These are phyloP conservation scores for Petroica traversi DNA, from an alignment of 2,113 vertebrate genomes.

Conservation along the genomic window DNA sequence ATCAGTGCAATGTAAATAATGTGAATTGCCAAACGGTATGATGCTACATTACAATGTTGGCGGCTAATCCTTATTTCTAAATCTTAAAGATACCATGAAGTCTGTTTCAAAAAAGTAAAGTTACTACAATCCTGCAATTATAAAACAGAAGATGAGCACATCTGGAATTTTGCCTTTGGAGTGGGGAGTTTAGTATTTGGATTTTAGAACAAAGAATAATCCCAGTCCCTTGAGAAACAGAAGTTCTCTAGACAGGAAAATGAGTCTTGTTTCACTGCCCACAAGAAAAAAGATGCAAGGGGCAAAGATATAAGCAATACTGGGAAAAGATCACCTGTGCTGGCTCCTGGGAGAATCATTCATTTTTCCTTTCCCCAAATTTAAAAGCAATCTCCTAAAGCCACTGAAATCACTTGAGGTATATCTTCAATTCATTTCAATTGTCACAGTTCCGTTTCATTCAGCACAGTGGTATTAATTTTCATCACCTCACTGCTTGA, in stretches of 20 bases:
- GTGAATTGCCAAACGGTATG: not conserved
- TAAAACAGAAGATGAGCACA: not conserved
- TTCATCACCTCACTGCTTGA: constrained; percentile 4
- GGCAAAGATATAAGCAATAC: not conserved
- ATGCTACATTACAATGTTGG: not conserved
- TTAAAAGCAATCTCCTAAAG: not conserved
- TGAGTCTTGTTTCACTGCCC: not conserved
- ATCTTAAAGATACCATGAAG: not conserved
- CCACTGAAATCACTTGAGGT: not conserved
- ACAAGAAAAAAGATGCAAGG: not conserved
- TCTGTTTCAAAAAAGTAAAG: not conserved
- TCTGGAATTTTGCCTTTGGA: not conserved
- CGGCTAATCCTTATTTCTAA: not conserved
- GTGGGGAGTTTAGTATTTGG: not conserved
- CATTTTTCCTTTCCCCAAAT: not conserved
- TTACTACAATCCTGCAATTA: not conserved
- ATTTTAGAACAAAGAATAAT: not conserved
- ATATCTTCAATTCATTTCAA: not conserved
- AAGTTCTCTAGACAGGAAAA: not conserved
- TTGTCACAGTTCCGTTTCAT: not conserved
- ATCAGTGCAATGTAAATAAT: not conserved
- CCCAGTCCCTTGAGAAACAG: not conserved
- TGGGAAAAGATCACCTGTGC: not conserved
- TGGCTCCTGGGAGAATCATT: not conserved
- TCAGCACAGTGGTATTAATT: not conserved